Conservation (phyloP, 2,888 invertebrate genomes). For the Athalia circularis region DNA sequence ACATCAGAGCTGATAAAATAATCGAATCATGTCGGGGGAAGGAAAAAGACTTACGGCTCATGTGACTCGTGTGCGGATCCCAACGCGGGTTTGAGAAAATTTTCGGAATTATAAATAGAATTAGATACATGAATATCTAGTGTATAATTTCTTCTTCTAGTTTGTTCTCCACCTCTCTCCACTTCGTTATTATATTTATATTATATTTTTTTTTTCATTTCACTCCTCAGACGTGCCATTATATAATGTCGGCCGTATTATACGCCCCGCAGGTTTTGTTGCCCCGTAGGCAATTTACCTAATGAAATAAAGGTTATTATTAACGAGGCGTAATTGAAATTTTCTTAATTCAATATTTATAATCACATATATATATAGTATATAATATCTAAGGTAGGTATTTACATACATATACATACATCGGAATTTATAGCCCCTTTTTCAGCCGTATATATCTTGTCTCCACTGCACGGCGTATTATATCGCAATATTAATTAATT, state of each 20-base stretch:
- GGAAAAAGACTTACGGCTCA: too few species aligned
- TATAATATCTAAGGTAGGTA: background rate
- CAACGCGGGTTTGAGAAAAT: too few species aligned
- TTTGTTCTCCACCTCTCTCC: background rate
- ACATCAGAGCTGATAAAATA: constrained; percentile 1
- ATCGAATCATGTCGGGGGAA: background rate
- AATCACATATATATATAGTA: background rate
- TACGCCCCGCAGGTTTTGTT: constrained; percentile 14
- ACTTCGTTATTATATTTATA: background rate
- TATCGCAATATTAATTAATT: background rate
- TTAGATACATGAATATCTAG: too few species aligned
- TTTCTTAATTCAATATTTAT: constrained; percentile 6
- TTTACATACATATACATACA: background rate
- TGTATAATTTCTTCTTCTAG: background rate
- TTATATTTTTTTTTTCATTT: background rate
- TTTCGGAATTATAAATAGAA: too few species aligned
- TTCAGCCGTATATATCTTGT: too few species aligned
- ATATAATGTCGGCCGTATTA: background rate
- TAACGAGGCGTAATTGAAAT: constrained; percentile 23
- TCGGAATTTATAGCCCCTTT: background rate
- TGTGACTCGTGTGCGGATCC: too few species aligned
- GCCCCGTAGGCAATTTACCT: constrained; percentile 16
- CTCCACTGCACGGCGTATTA: background rate
- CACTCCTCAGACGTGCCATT: background rate
- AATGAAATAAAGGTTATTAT: constrained; percentile 28